Conservation (phyloP, 2,797 vertebrate genomes). For the Salarias fasciatus region DNA sequence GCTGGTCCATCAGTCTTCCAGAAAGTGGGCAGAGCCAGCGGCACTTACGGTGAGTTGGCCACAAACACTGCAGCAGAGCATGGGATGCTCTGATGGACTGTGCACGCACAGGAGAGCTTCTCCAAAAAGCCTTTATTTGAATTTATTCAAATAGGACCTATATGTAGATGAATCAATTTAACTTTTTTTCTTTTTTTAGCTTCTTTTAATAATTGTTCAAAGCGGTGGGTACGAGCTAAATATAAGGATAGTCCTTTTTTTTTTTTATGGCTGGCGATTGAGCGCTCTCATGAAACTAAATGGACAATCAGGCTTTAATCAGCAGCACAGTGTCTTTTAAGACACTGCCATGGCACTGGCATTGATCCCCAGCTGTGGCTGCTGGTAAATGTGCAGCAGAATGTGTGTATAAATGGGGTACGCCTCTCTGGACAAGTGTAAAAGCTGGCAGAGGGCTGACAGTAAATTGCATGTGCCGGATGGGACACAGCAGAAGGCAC, state of each 20-base stretch:
- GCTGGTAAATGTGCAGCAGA: slow-evolving; percentile 75
- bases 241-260: neutral
- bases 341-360: slow-evolving; percentile 73
- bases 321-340: slow-evolving; percentile 77
- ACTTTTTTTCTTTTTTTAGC: neutral
- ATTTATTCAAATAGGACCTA: slow-evolving; percentile 1
- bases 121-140: slow-evolving; percentile 4
- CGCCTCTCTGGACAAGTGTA: slow-evolving; percentile 83
- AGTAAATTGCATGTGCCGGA: slow-evolving; percentile 85
- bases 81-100: slow-evolving; percentile 35
- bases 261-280: slow-evolving; percentile 48
- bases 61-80: slow-evolving; percentile 55
- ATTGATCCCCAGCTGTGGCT: slow-evolving; percentile 80
- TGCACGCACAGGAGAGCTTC: slow-evolving; percentile 36
- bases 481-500: slow-evolving; percentile 86
- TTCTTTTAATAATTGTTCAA: too few relatives aligned
- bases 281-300: slow-evolving; percentile 70
- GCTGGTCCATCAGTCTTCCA: slow-evolving; percentile 77
- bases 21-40: slow-evolving; percentile 76
- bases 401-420: slow-evolving; percentile 79
- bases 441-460: slow-evolving; percentile 80
- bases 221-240: too few relatives aligned
- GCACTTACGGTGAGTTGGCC: slow-evolving; percentile 71
- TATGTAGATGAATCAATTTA: slow-evolving; percentile 15
- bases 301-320: slow-evolving; percentile 78